Base-by-base conservation (phyloP, 2,888 invertebrate species). In the Eupithecia abbreviata region DNA sequence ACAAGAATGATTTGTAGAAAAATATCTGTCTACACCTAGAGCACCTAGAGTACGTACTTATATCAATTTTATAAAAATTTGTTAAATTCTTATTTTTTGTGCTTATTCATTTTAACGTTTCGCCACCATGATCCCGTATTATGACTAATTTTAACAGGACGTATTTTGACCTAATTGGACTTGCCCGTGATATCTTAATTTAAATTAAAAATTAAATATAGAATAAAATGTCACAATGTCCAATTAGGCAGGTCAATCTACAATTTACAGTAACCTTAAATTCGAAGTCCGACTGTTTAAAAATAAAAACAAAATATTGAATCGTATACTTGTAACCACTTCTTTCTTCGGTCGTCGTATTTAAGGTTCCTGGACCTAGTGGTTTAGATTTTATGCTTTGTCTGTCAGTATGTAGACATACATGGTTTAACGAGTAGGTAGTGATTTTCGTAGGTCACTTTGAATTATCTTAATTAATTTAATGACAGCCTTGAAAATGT, bases 401-500 rank as follows among this genome's bases (percentile, higher is more conserved):
- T 58, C 58, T 62, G 62, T 30, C 10, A 62, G 2, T 62, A 4
- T 9, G 10, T 9, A 30, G 30, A n/a, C 6, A 4, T 51, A 55
- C 51, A n/a, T 9, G 58, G 51, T 55, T n/a, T 55, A n/a, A 55
- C 3, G 0, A 55, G 7, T 9, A 55, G 58, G 7, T 9, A 55
- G 58, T 58, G 58, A 58, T 18, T 62, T 30, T 62, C 62, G 62
- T 62, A 30, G 4, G 18, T 62, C 65, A 66, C 66, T 42, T 66
- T 62, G 42, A 30, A 66, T 7, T 66, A 66, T 42, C 42, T 3
- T 15, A 66, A 66, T 66, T 42, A 49, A 47, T 69, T 69, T 69
- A 45, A 69, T 69, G 15, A 47, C 6, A 18, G 45, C 69, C 69
- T 69, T 69, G 69, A 69, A 69, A 12, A 47, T 41, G 41, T 69